Conservation (phyloP, 2,113 vertebrate species). For the Percopsis transmontana region DNA sequence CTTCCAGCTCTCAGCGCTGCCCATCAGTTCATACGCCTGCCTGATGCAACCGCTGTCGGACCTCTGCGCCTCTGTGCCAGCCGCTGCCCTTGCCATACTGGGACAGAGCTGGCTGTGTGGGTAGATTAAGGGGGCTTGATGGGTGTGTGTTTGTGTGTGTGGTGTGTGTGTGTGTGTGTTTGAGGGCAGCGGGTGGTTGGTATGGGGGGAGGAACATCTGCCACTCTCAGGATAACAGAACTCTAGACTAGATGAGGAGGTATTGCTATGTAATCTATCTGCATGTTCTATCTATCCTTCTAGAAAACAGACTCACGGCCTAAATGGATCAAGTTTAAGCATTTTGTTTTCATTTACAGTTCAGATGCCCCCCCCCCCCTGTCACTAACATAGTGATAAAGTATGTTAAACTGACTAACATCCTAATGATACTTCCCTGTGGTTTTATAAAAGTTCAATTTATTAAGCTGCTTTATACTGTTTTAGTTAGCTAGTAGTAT, state of each 20-base stretch:
- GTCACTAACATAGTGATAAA: no score
- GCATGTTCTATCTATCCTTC: no score
- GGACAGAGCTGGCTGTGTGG: constrained; percentile 42
- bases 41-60: constrained; percentile 67
- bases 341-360: no score
- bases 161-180: constrained; percentile 15
- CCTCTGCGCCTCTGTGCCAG: constrained; percentile 60
- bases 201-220: constrained; percentile 80
- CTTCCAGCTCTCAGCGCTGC: constrained; percentile 76
- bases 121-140: constrained; percentile 1
- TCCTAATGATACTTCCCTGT: no score
- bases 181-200: constrained; percentile 2
- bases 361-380: no score
- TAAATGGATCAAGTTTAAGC: no score
- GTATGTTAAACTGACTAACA: no score
- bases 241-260: constrained; percentile 42
- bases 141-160: neutral
- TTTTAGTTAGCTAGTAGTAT: no score
- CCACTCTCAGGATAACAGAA: constrained; percentile 57
- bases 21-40: constrained; percentile 91
- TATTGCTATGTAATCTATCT: neutral
- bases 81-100: constrained; percentile 78
- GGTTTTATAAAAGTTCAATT: no score
- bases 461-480: no score
- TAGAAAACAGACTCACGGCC: no score